Conservation (phyloP, 2,797 vertebrate species). For the Chaenodraco wilsoni region DNA sequence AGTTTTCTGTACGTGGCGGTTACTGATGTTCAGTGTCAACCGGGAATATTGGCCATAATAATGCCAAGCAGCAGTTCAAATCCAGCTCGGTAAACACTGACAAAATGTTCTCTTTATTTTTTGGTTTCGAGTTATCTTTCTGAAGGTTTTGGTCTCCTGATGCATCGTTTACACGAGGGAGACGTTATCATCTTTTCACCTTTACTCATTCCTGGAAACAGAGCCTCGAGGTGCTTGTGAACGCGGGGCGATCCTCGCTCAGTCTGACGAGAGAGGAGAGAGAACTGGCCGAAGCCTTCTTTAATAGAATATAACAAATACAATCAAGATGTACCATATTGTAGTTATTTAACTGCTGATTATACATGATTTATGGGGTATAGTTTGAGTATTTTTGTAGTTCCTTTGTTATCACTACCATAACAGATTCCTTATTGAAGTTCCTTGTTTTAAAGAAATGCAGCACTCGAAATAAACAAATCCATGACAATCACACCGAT, state of each 20-base stretch:
- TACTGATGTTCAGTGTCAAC: slow-evolving; percentile 22
- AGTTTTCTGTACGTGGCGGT: slow-evolving; percentile 21
- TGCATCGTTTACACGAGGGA: slow-evolving; percentile 17
- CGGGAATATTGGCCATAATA: slow-evolving; percentile 2
- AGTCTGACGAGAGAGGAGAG: slow-evolving; percentile 19
- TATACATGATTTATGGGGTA: slow-evolving; percentile 23
- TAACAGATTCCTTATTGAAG: slow-evolving; percentile 40
- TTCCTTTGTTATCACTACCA: slow-evolving; percentile 33
- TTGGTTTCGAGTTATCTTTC: slow-evolving; percentile 3
- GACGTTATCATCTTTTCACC: not conserved
- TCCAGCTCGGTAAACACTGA: not conserved
- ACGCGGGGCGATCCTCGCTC: slow-evolving; percentile 23
- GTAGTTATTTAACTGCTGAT: slow-evolving; percentile 52
- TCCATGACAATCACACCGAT: slow-evolving; percentile 52
- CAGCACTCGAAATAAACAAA: slow-evolving; percentile 29
- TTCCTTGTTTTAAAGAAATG: slow-evolving; percentile 36
- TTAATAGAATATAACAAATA: slow-evolving; percentile 38
- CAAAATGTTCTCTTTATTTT: not conserved
- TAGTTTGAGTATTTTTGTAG: slow-evolving; percentile 44
- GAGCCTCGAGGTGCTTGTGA: slow-evolving; percentile 8
- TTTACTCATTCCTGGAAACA: slow-evolving; percentile 16
- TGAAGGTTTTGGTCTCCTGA: slow-evolving; percentile 7
- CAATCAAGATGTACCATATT: slow-evolving; percentile 43
- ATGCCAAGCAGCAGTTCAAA: slow-evolving; percentile 9
- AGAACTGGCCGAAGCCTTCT: slow-evolving; percentile 32